Base-by-base conservation (phyloP, 2,888 invertebrate genomes). In the Heteropelma amictum region DNA sequence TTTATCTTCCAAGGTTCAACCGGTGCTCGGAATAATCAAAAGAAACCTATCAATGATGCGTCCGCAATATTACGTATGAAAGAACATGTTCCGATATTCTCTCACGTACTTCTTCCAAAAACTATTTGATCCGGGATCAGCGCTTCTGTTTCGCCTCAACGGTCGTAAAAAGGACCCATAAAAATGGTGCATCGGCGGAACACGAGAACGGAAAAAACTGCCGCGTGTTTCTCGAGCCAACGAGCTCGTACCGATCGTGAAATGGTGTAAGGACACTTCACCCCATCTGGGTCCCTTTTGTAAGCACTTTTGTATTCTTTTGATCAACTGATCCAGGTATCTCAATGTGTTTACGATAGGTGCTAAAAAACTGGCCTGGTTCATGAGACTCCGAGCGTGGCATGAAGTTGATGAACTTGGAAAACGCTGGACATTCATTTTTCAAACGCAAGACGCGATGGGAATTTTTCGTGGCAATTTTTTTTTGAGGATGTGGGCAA, bases 111-210 rank as follows among this genome's bases (percentile, higher is more conserved):
- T 8, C 38, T 23, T 17, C 19, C 28, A 35, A 17, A 33, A 21
- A 54, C 64, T 51, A 54, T 42, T 58, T 60, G 40, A 23, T 12
- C 19, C 10, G 33, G 10, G 28, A 42, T 42, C 8, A 2, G 8
- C 49, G 23, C 23, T 49, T 12, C 49, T 1, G n/a, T 35, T 53
- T 21, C 33, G 14, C 58, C 58, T 51, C 54, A 58, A 60, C 42
- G 35, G 72, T 72, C 65, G 61, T 69, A 76, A 77, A 76, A 73
- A 60, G 17, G 30, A 17, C 38, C 70, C 53, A 64, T 68, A 74
- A 67, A 73, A 72, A 63, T 21, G 35, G 7, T 19, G 38, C 12
- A 64, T 26, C 8, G 26, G 23, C 21, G 17, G 19, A 45, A 60
- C 54, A 51, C 19, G 40, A 51, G 45, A 30, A 61, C 40, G 68